These are phyloP conservation scores for Bothrops jararaca DNA, from an alignment of 2,113 vertebrate genomes.

Conservation along the genomic window DNA sequence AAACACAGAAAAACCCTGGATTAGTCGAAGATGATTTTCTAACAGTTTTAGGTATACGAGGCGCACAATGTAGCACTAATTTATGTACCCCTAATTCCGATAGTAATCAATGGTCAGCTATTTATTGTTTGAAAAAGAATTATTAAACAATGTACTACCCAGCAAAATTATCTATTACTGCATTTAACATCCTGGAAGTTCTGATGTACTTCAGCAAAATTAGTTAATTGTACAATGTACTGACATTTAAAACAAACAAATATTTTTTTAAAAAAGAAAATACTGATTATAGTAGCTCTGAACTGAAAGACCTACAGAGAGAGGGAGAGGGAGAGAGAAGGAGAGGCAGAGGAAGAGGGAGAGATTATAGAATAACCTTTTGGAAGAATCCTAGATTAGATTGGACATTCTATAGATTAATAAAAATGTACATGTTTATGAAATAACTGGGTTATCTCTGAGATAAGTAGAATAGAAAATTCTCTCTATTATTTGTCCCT, in stretches of 20 bases:
- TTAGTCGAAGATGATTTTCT: background rate
- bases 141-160: background rate
- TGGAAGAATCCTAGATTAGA: background rate
- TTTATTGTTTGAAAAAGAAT: background rate
- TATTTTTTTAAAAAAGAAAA: background rate
- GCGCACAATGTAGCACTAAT: background rate
- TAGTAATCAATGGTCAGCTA: background rate
- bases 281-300: background rate
- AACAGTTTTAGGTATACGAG: background rate
- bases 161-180: background rate
- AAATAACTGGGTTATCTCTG: slow-evolving; percentile 38
- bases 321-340: background rate
- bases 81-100: background rate
- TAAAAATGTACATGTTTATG: background rate
- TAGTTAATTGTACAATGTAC: background rate
- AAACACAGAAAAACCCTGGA: background rate
- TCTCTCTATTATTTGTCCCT: slow-evolving; percentile 53
- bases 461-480: slow-evolving; percentile 48
- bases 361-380: background rate
- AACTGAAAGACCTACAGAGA: background rate
- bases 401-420: background rate
- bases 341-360: background rate
- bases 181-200: background rate
- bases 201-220: background rate
- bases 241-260: background rate